A percentile compares a stretch with the other conserved stretches of the same genome.
phyloP scores from a whole-genome alignment of 2,113 vertebrate genomes.

The Prunella himalayana region DNA sequence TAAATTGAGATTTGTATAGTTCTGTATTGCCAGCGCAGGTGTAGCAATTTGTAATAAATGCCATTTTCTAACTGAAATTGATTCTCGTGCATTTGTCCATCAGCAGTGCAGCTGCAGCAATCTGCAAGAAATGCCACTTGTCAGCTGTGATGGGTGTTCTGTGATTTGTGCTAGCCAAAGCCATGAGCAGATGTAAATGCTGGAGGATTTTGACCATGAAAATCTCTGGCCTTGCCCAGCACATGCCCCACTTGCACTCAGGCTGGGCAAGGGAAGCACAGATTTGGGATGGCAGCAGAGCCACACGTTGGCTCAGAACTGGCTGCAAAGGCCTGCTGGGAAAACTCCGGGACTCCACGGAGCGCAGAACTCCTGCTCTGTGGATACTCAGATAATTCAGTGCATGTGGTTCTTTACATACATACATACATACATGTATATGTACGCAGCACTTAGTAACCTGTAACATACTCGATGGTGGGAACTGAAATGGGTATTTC shows the following conservation, averaged over 20 bases:
- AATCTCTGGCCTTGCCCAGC: neutral
- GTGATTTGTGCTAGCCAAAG: neutral
- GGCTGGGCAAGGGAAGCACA: neutral
- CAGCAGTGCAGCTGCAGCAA: neutral
- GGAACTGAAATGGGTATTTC: neutral
- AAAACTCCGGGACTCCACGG: neutral
- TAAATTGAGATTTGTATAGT: neutral
- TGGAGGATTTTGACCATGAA: neutral
- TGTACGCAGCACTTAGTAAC: too few species aligned
- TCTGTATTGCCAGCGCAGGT: too few species aligned
- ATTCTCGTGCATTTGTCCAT: neutral
- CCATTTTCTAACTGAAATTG: neutral
- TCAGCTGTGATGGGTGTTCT: neutral
- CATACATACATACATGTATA: too few species aligned
- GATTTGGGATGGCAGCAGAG: neutral
- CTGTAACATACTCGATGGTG: too few species aligned
- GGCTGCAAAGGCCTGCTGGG: neutral
- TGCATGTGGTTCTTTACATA: too few species aligned
- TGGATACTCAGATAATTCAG: too few species aligned
- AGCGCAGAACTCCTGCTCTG: neutral
- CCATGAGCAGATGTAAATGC: neutral
- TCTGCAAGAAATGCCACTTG: neutral
- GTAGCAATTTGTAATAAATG: neutral
- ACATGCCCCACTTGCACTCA: too few species aligned
- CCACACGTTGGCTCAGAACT: rapidly evolving